Evolutionary conservation across 2,797 vertebrate genomes (phyloP).

Genomic region (Tenualosa thibaudeaui): DNA sequence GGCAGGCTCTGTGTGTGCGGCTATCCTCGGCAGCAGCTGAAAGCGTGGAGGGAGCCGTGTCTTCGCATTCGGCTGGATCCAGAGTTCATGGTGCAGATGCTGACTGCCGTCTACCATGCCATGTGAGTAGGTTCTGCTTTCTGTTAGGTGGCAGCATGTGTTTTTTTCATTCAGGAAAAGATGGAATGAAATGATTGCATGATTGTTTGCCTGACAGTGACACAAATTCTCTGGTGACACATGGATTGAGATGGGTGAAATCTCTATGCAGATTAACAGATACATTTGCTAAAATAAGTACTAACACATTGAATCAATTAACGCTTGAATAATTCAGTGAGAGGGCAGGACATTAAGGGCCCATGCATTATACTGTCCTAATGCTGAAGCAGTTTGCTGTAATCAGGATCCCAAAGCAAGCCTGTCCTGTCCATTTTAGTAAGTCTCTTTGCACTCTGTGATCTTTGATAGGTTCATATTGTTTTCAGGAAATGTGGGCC

Average conservation of each 20-base stretch:
- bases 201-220: background rate
- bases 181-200: background rate
- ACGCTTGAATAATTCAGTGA: background rate
- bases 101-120: conserved; percentile 94
- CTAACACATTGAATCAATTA: background rate
- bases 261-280: background rate
- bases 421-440: background rate
- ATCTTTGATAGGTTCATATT: background rate
- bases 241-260: background rate
- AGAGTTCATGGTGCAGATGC: conserved; percentile 98
- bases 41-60: conserved; percentile 89
- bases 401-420: background rate
- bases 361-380: background rate
- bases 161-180: background rate
- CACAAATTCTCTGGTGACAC: no score
- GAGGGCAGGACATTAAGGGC: background rate
- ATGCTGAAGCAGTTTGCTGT: background rate
- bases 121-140: conserved; percentile 59
- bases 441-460: background rate
- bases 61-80: conserved; percentile 91
- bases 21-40: conserved; percentile 94
- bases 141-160: background rate
- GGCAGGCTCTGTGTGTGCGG: conserved; percentile 93
- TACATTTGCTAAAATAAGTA: background rate
- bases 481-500: background rate